Percentiles rank a stretch among this genome's conserved stretches.
Conservation (phyloP, 2,888 invertebrate species). For the Aproaerema taeniolella region DNA sequence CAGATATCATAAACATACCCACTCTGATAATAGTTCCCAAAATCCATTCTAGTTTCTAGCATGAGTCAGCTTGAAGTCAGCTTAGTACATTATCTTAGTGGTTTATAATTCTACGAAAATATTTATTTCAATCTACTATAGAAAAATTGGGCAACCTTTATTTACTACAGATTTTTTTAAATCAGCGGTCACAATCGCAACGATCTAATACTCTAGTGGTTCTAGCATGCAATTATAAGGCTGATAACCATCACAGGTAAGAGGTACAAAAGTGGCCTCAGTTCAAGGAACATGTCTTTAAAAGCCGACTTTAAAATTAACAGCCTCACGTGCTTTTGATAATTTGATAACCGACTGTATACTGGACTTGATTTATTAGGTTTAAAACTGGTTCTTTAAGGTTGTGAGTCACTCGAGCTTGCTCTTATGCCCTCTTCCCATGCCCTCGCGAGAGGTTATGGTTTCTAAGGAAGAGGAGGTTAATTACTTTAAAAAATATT, state of each 20-base stretch:
- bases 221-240: slow-evolving; percentile 63
- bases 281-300: slow-evolving; percentile 70
- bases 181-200: slow-evolving; percentile 28
- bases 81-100: too few relatives aligned
- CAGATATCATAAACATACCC: too few relatives aligned
- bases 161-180: too few relatives aligned
- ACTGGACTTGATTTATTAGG: slow-evolving; percentile 63
- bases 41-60: too few relatives aligned
- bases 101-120: too few relatives aligned
- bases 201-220: slow-evolving; percentile 59
- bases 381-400: slow-evolving; percentile 45
- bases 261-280: too few relatives aligned
- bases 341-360: slow-evolving; percentile 67
- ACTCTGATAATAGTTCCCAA: too few relatives aligned
- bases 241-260: slow-evolving; percentile 54
- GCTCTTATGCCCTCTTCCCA: slow-evolving; percentile 41
- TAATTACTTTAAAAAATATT: slow-evolving; percentile 12
- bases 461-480: slow-evolving; percentile 31
- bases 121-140: too few relatives aligned
- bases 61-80: too few relatives aligned
- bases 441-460: slow-evolving; percentile 40
- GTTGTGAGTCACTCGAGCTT: slow-evolving; percentile 43
- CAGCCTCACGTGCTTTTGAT: slow-evolving; percentile 71
- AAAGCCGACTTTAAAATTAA: slow-evolving; percentile 70
- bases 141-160: too few relatives aligned